Evolutionary conservation across 2,797 vertebrate species (phyloP).

Genomic region (Vireo griseus): DNA sequence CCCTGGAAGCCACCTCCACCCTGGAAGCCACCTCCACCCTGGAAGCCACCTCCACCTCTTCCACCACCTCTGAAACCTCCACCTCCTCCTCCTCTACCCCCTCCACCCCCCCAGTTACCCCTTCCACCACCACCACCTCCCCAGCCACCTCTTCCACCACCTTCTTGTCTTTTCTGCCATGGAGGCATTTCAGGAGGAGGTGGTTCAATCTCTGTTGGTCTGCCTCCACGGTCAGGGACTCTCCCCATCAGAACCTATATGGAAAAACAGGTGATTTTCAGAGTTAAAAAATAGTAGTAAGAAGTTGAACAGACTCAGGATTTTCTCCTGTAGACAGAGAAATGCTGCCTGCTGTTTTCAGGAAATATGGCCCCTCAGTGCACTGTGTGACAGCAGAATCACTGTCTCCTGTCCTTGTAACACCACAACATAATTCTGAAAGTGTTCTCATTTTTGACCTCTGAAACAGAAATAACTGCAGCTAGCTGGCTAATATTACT

Average conservation of each 20-base stretch:
- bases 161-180: conserved; percentile 92
- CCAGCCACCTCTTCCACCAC: conserved; percentile 81
- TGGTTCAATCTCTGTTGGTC: conserved; percentile 89
- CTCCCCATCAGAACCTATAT: conserved; percentile 91
- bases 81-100: conserved; percentile 47
- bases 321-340: not conserved
- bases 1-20: conserved; percentile 35
- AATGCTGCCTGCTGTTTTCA: not conserved
- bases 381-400: not conserved
- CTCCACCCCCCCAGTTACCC: conserved; percentile 54
- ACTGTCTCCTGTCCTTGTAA: not conserved
- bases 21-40: not conserved
- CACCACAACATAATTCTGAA: not conserved
- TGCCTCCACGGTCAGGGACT: conserved; percentile 93
- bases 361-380: not conserved
- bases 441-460: not conserved
- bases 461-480: not conserved
- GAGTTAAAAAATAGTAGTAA: not conserved
- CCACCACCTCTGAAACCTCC: conserved; percentile 37
- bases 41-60: conserved; percentile 2
- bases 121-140: conserved; percentile 71
- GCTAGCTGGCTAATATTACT: not conserved
- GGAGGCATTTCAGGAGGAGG: conserved; percentile 94
- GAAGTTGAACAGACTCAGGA: not conserved
- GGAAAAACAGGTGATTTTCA: not conserved